Percentiles rank a stretch among this genome's conserved stretches.
Conservation (phyloP, 2,888 invertebrate species). For the Cheilosia vulpina region DNA sequence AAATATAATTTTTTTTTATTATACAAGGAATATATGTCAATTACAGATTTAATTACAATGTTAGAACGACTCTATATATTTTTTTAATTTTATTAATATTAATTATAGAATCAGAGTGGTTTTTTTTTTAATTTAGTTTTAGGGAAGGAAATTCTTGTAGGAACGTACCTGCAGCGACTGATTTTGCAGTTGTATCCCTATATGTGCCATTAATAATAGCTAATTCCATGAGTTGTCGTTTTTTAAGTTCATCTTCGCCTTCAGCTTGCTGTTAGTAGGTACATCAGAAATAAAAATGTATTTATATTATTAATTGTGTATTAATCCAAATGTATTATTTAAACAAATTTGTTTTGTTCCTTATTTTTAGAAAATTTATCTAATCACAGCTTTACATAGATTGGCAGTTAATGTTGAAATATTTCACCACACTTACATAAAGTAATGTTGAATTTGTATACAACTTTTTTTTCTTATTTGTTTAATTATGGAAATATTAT, state of each 20-base stretch:
- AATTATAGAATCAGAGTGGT: slow-evolving; percentile 23
- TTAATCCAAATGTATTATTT: slow-evolving; percentile 74
- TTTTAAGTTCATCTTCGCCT: slow-evolving; percentile 99
- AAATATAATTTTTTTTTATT: background rate
- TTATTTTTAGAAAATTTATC: slow-evolving; percentile 78
- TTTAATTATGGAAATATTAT: slow-evolving; percentile 43
- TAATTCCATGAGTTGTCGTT: slow-evolving; percentile 99
- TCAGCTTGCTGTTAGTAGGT: slow-evolving; percentile 93
- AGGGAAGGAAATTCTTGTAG: slow-evolving; percentile 43
- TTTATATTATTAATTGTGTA: slow-evolving; percentile 71
- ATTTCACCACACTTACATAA: slow-evolving; percentile 49
- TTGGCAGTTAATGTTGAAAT: slow-evolving; percentile 45
- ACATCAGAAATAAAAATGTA: slow-evolving; percentile 75
- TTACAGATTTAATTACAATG: slow-evolving; percentile 62
- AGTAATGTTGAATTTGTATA: slow-evolving; percentile 42
- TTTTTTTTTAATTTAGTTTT: slow-evolving; percentile 20
- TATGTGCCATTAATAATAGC: slow-evolving; percentile 99
- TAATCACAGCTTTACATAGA: slow-evolving; percentile 75
- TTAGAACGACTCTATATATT: slow-evolving; percentile 45
- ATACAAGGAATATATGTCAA: slow-evolving; percentile 24
- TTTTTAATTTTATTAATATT: slow-evolving; percentile 36
- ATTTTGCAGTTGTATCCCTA: slow-evolving; percentile 96
- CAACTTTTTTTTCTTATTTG: slow-evolving; percentile 9
- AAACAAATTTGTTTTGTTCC: slow-evolving; percentile 59
- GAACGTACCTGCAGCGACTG: slow-evolving; percentile 91